Evolutionary conservation across 2,113 vertebrate genomes (phyloP).

Genomic region (Rhinogobius similis): DNA sequence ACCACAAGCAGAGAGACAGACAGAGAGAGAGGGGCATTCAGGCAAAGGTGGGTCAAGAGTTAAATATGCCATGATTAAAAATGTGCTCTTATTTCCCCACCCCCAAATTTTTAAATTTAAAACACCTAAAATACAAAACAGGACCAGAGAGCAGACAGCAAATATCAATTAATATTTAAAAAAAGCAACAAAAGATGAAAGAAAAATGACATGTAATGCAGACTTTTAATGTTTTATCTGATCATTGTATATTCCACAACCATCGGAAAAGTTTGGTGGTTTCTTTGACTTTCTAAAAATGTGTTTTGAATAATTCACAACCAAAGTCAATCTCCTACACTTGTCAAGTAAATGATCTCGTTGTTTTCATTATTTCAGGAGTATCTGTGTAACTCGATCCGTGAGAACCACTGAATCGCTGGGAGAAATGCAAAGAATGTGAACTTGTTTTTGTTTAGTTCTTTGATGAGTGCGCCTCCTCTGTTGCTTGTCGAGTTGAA

Average conservation of each 20-base stretch:
- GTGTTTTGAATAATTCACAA: constrained; percentile 6
- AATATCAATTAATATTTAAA: no score
- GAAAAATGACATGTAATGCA: no score
- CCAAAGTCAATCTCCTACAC: constrained; percentile 7
- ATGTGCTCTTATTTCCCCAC: no score
- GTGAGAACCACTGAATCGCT: constrained; percentile 10
- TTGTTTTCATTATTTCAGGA: constrained; percentile 5
- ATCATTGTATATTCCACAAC: background rate
- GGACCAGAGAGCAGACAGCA: no score
- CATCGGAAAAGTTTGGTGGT: background rate
- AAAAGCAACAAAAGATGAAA: no score
- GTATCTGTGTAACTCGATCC: constrained; percentile 4
- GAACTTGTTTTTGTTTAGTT: constrained; percentile 8
- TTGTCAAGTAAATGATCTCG: constrained; percentile 17
- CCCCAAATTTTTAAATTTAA: no score
- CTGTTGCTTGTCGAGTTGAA: constrained; percentile 12
- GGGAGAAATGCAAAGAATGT: constrained; percentile 9
- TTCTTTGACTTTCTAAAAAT: background rate
- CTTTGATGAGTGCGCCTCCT: background rate
- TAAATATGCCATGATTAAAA: no score
- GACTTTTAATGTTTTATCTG: background rate
- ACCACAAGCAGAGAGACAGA: constrained; percentile 11
- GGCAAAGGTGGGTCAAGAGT: no score
- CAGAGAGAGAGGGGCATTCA: background rate
- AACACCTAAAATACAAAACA: no score